Evolutionary conservation across 2,888 invertebrate species (phyloP).

Genomic region (Malacosoma neustria): DNA sequence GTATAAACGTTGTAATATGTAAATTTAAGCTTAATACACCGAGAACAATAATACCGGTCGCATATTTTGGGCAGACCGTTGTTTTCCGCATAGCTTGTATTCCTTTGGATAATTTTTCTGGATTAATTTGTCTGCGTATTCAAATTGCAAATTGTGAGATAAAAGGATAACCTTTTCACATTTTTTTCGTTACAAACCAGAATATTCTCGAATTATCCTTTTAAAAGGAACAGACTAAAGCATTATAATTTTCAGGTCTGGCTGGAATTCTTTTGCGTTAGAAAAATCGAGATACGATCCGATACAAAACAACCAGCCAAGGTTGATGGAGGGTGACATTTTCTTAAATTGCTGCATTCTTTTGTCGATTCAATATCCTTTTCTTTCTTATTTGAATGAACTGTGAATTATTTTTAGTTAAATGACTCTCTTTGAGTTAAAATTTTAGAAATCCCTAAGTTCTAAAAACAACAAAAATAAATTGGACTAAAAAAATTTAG

Average conservation of each 20-base stretch:
- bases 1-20: background rate
- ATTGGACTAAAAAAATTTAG: no score
- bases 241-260: background rate
- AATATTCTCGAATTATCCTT: slow-evolving; percentile 6
- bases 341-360: slow-evolving; percentile 29
- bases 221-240: slow-evolving; percentile 7
- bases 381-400: slow-evolving; percentile 47
- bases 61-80: slow-evolving; percentile 49
- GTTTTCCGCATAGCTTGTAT: slow-evolving; percentile 41
- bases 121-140: slow-evolving; percentile 71
- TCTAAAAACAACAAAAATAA: no score
- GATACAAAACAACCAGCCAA: slow-evolving; percentile 4
- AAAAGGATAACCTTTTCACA: slow-evolving; percentile 54
- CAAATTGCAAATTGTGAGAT: slow-evolving; percentile 68
- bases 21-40: slow-evolving; percentile 3
- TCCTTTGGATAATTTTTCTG: slow-evolving; percentile 56
- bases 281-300: slow-evolving; percentile 5
- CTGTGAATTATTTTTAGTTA: slow-evolving; percentile 16
- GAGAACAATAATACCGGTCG: slow-evolving; percentile 40
- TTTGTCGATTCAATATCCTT: slow-evolving; percentile 58
- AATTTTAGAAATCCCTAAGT: no score
- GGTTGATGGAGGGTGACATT: slow-evolving; percentile 42
- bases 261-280: background rate
- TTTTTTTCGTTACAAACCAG: slow-evolving; percentile 22
- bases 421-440: background rate